A percentile compares a stretch with the other conserved stretches of the same genome.
Evolutionary conservation across 2,888 invertebrate genomes (phyloP).

Genomic region (Pterostichus madidus): DNA sequence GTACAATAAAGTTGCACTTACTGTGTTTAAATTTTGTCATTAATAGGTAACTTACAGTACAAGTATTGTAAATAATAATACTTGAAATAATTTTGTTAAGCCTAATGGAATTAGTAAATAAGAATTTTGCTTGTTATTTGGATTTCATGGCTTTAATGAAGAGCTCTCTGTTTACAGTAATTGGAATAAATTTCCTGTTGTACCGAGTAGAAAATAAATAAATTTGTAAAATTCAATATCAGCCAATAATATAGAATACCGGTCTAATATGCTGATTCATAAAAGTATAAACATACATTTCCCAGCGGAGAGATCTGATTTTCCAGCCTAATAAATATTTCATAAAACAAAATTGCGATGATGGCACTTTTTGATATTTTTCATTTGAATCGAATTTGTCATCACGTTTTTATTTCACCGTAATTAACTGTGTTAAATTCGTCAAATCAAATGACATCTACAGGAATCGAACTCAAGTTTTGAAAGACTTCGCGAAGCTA

Average conservation of each 20-base stretch:
- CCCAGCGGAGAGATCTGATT: slow-evolving; percentile 42
- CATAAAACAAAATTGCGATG: slow-evolving; percentile 43
- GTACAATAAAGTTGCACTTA: no score
- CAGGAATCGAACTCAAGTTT: no score
- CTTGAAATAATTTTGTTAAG: no score
- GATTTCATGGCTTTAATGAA: no score
- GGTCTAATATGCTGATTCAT: slow-evolving; percentile 49
- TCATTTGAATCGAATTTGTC: slow-evolving; percentile 26
- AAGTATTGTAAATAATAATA: no score
- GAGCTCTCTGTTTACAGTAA: no score
- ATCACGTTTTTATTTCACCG: neutral
- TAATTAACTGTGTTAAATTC: neutral
- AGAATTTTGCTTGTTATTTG: no score
- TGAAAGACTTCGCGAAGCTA: no score
- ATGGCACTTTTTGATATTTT: slow-evolving; percentile 25
- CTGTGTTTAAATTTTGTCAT: no score
- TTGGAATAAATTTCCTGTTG: no score
- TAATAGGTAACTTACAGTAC: no score
- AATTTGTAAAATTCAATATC: slow-evolving; percentile 72
- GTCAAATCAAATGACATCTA: neutral
- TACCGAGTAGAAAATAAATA: slow-evolving; percentile 59
- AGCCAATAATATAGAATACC: slow-evolving; percentile 58
- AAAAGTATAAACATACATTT: slow-evolving; percentile 30
- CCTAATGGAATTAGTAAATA: no score
- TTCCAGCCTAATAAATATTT: slow-evolving; percentile 44